Base-by-base conservation (phyloP, 2,888 invertebrate genomes). In the Ischnus inquisitorius region DNA sequence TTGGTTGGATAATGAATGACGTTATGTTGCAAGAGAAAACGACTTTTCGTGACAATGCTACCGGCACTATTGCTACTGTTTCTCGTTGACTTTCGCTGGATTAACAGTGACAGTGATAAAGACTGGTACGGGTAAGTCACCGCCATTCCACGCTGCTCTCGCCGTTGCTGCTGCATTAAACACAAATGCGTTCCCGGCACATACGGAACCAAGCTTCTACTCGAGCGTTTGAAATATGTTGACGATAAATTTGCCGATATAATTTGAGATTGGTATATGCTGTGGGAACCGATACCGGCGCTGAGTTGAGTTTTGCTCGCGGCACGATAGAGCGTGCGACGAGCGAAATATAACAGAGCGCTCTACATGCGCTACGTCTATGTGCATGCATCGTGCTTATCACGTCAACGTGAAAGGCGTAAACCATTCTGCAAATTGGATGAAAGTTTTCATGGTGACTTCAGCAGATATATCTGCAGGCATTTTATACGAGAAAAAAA, bases 181-280 rank as follows among this genome's bases (percentile, higher is more conserved):
- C 69, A 16, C 62, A 34, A 76, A 28, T 69, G 51, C 62, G 54
- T 71, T 54, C 54, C 39, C 46, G 48, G 41, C 39, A 16, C 6
- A 80, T 12, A 12, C 34, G 14, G 25, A 22, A 46, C 25, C 25
- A 2, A 25, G 46, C n/a, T n/a, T 25, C 48, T 68, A 54, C 64
- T 39, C 51, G 28, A 62, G 14, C 67, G 64, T n/a, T 72, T 82
- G 79, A 85, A 82, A 82, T 85, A 82, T 82, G 76, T 78, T 48
- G 74, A 77, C 78, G 75, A 84, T 84, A 84, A 84, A 86, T 86
- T 86, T 78, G 39, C 84, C 84, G 75, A 86, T 85, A 82, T 79
- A 82, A 86, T 86, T 84, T 79, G 82, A 82, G 84, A 79, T 79
- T 78, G 78, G 80, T 72, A 60, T 65, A 65, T 34, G 67, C 64